Evolutionary conservation across 2,888 invertebrate genomes (phyloP), one percentile per base, ranked within the genome.

Genomic region (Platycheirus rosarum): DNA sequence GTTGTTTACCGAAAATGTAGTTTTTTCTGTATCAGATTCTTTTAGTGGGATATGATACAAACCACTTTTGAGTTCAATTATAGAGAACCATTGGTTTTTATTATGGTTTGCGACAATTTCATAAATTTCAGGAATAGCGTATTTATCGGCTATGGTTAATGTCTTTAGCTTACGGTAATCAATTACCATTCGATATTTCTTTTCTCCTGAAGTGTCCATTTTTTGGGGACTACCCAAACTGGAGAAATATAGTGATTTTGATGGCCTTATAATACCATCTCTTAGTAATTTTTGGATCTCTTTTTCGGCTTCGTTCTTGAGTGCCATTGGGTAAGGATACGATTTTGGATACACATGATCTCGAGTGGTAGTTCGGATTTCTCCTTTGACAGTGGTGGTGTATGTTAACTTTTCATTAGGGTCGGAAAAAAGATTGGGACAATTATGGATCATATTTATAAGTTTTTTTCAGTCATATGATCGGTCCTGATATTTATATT

Each of bases 261-360:
- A 40, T 40, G 37, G 37, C 13, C 13, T 40, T 40, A 40, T 40
- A 40, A 40, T 40, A 13, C 37, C 37, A 49, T 86, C 85, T 16
- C 85, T 49, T 46, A 88, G 35, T 66, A 89, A 77, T 82, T 86
- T 84, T 7, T 85, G 20, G 1, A 88, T 86, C 85, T 88, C 86
- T 5, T 51, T 78, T 9, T 87, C 78, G 0, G 88, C 87, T 85
- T 88, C 88, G 20, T 68, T 20, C 75, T 86, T 85, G 70, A 87
- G 86, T n/a, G 86, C 77, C 29, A 87, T 84, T 0, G 89, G 88
- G 57, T 87, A 88, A 18, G 88, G 60, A 71, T 89, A 88, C 1
- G 85, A 79, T 85, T 87, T 88, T 0, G 86, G 68, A 62, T 84
- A 85, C 9, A 88, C 84, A 3, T 88, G 88, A 13, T 68, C 53